These are phyloP conservation scores for Dryobotodes eremita DNA, from an alignment of 2,888 invertebrate genomes.

Conservation along the genomic window DNA sequence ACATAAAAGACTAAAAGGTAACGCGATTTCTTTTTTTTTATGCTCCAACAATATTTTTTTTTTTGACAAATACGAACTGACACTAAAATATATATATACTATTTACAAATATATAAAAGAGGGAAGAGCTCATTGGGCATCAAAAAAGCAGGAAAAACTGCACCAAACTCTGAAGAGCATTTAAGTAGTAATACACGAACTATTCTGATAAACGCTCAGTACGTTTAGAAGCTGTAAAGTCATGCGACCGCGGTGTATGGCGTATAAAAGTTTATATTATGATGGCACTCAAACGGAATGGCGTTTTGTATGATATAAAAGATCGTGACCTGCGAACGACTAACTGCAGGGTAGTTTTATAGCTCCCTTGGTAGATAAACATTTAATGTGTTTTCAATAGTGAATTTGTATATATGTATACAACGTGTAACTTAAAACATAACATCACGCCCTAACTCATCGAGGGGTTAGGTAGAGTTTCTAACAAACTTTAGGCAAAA, in stretches of 20 bases:
- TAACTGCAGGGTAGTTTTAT: background rate
- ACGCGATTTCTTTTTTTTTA: no score
- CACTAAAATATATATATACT: no score
- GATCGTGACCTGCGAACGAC: background rate
- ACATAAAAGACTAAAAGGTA: no score
- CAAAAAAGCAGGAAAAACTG: conserved; percentile 19
- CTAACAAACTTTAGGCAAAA: no score
- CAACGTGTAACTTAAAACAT: background rate
- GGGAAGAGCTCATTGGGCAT: no score
- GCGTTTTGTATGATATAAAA: conserved; percentile 27
- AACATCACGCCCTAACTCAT: background rate
- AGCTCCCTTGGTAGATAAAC: background rate
- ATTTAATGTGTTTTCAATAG: background rate
- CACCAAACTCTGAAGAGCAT: conserved; percentile 16
- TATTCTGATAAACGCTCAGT: conserved; percentile 38
- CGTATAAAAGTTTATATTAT: conserved; percentile 50
- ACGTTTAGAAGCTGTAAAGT: conserved; percentile 20
- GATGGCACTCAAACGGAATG: conserved; percentile 12
- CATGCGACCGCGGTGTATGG: background rate
- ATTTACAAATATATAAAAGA: no score
- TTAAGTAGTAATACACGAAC: conserved; percentile 32
- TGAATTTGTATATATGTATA: no score
- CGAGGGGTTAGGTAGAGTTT: background rate
- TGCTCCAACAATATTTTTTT: no score
- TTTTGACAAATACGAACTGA: no score